Conservation (phyloP, 1,140 invertebrate genomes). For the Orius insidiosus region DNA sequence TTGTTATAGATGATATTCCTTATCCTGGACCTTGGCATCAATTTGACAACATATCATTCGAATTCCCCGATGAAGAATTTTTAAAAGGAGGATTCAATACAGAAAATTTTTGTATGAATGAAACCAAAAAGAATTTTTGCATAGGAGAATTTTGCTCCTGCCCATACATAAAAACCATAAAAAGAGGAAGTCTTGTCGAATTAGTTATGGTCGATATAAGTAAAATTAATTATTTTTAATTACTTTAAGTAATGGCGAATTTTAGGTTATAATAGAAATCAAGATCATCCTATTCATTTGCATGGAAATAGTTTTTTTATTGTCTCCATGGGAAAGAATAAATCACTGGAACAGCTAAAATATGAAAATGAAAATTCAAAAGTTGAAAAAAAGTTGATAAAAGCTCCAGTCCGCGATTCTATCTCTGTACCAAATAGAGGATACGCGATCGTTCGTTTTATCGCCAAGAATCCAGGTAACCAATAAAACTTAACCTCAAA, state of each 20-base stretch:
- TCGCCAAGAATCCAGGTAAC: conserved; percentile 20
- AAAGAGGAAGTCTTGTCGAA: conserved; percentile 15
- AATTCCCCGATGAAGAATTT: conserved; percentile 14
- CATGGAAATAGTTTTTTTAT: conserved; percentile 18
- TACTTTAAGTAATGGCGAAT: background rate
- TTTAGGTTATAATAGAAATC: conserved; percentile 11
- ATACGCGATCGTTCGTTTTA: conserved; percentile 19
- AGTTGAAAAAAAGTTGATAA: conserved; percentile 13
- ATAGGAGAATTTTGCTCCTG: conserved; percentile 15
- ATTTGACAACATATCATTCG: conserved; percentile 17
- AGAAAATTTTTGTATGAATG: conserved; percentile 6
- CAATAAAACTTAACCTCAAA: background rate
- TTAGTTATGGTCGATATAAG: conserved; percentile 18
- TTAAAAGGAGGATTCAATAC: background rate
- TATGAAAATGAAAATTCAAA: conserved; percentile 12
- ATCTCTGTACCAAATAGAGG: conserved; percentile 19
- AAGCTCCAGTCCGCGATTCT: conserved; percentile 19
- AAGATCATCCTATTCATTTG: conserved; percentile 19
- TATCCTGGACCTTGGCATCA: conserved; percentile 19
- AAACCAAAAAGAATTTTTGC: conserved; percentile 12
- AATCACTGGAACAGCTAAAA: conserved; percentile 15
- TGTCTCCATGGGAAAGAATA: conserved; percentile 13
- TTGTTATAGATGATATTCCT: conserved; percentile 7
- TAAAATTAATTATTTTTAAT: conserved; percentile 7
- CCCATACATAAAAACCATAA: conserved; percentile 13